Conservation (phyloP, 2,113 vertebrate species). For the Asarcornis scutulata region DNA sequence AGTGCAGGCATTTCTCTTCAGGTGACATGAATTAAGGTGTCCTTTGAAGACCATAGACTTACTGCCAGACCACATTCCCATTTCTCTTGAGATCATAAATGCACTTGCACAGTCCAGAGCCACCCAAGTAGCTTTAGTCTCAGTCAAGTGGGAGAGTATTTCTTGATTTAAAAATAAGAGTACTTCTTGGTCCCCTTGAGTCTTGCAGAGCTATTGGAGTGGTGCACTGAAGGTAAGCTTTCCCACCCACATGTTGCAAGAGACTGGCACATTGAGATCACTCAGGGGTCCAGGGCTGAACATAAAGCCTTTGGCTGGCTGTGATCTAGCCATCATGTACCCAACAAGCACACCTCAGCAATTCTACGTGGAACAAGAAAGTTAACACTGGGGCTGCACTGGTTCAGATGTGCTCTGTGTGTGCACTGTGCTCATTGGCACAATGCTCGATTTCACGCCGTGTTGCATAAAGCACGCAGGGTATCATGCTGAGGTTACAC, state of each 20-base stretch:
- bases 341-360: fast-evolving
- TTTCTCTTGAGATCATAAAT: fast-evolving
- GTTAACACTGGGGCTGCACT: fast-evolving
- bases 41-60: background rate
- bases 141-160: fast-evolving
- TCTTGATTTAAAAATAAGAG: fast-evolving
- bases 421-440: background rate
- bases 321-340: fast-evolving
- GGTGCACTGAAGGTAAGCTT: background rate
- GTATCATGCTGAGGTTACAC: fast-evolving
- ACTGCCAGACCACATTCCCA: background rate
- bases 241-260: fast-evolving
- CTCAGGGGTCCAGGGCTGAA: fast-evolving
- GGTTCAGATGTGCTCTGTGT: fast-evolving
- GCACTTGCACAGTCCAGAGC: fast-evolving
- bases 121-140: background rate
- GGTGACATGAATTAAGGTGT: background rate
- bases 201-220: fast-evolving
- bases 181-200: background rate
- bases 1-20: fast-evolving
- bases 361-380: fast-evolving
- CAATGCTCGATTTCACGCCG: fast-evolving
- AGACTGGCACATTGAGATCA: fast-evolving
- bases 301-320: fast-evolving
- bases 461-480: fast-evolving